These are phyloP conservation scores for Antheraea mylitta DNA, from an alignment of 1,140 invertebrate species.

Conservation along the genomic window DNA sequence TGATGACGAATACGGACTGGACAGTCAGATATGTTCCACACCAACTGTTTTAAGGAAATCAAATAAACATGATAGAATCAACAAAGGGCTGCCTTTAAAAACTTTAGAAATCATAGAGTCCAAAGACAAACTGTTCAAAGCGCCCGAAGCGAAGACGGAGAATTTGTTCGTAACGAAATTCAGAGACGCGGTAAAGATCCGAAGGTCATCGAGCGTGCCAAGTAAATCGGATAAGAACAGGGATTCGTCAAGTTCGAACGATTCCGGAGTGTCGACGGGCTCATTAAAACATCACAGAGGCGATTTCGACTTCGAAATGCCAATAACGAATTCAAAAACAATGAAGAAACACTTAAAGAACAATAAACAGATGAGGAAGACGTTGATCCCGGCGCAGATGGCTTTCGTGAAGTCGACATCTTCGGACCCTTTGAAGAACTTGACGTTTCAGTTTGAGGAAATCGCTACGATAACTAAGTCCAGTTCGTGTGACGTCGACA, in stretches of 20 bases:
- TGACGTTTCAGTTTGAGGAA: conserved; percentile 86
- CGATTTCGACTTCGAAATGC: conserved; percentile 84
- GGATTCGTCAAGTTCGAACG: conserved; percentile 91
- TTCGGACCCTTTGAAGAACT: conserved; percentile 85
- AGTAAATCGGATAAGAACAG: conserved; percentile 87
- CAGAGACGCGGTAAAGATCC: conserved; percentile 82
- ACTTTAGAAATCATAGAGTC: conserved; percentile 28
- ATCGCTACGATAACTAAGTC: conserved; percentile 83
- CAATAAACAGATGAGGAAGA: conserved; percentile 53
- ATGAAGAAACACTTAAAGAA: conserved; percentile 71
- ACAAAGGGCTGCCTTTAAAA: conserved; percentile 44
- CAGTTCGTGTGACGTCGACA: conserved; percentile 85
- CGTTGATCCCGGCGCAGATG: conserved; percentile 78
- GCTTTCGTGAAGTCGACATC: conserved; percentile 85
- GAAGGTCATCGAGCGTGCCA: conserved; percentile 89
- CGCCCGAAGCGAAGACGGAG: conserved; percentile 57
- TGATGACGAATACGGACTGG: conserved; percentile 60
- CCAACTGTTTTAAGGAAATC: conserved; percentile 63
- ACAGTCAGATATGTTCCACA: conserved; percentile 57
- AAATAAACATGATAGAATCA: conserved; percentile 54
- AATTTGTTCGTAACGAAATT: conserved; percentile 64
- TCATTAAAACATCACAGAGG: conserved; percentile 81
- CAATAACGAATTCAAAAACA: conserved; percentile 76
- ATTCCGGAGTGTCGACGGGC: conserved; percentile 88
- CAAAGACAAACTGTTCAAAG: conserved; percentile 52